Evolutionary conservation across 2,888 invertebrate species (phyloP), one percentile per base, ranked within the genome.

Genomic region (Agonopterix heracliana): DNA sequence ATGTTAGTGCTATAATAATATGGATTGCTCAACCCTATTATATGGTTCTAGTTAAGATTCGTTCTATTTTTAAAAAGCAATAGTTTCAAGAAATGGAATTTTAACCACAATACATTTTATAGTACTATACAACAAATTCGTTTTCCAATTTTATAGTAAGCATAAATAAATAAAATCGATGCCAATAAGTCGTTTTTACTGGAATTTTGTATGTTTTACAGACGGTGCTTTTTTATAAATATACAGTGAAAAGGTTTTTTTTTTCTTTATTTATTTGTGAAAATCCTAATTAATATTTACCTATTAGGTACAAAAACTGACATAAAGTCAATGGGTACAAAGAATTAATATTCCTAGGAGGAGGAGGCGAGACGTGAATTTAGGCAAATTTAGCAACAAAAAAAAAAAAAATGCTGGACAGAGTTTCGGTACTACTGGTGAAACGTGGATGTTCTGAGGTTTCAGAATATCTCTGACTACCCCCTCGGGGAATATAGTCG

Each of bases 191-290:
- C 60, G 67, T 78, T 78, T 75, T 77, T 78, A 81, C 74, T 75
- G 68, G 71, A 79, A 77, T 76, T 84, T 88, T 86, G 80, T 86
- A 85, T 80, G 81, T 83, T 86, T 83, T 86, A 87, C 85, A 82
- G 83, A 86, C 79, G 87, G 87, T 88, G 88, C 87, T 88, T 88
- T 26, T 86, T 82, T 81, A 81, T 81, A 85, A 86, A 87, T 85
- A 86, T 77, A 85, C 67, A 76, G 63, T 62, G 41, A 60, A 66
- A 57, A 56, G 47, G 47, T 47, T 46, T 43, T 47, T 47, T 34
- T 45, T 51, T 63, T 7, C 7, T 26, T 54, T 56, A 61, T 65
- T 54, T 54, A 48, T 44, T 56, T 46, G 1, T 17, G 26, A 14
- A 17, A 38, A 3, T 38, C 38, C 5, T n/a, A 36, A 14, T 14